A percentile compares a stretch with the other conserved stretches of the same genome.
These are phyloP conservation scores for Diplazon laetatorius DNA, from an alignment of 2,888 invertebrate species.

Conservation along the genomic window DNA sequence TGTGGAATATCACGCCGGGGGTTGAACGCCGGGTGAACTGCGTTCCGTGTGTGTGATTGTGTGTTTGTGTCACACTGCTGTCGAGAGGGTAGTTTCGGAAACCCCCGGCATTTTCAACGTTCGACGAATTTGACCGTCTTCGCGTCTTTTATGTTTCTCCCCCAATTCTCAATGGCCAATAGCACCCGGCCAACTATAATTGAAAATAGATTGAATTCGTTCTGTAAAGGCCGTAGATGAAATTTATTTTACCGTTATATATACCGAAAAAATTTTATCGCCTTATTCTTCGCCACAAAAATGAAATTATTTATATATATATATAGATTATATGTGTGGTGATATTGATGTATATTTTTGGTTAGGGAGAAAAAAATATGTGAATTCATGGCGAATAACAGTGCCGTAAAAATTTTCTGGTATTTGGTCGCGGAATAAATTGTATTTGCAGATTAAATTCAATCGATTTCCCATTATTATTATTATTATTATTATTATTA, in stretches of 20 bases:
- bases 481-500: too few species aligned
- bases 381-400: too few species aligned
- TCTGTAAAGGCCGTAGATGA: conserved; percentile 42
- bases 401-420: too few species aligned
- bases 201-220: conserved; percentile 66
- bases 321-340: too few species aligned
- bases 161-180: conserved; percentile 41
- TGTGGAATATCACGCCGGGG: conserved; percentile 74
- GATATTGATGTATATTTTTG: too few species aligned
- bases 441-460: too few species aligned
- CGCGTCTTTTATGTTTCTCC: conserved; percentile 26
- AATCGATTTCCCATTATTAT: too few species aligned
- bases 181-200: conserved; percentile 48
- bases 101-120: conserved; percentile 68
- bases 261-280: conserved; percentile 25
- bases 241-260: conserved; percentile 48
- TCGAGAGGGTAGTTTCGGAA: conserved; percentile 77
- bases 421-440: too few species aligned
- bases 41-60: too few species aligned
- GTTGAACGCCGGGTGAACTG: conserved; percentile 77
- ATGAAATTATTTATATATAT: too few species aligned
- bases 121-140: conserved; percentile 62
- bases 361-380: too few species aligned
- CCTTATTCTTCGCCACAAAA: conserved; percentile 35
- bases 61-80: too few species aligned